Evolutionary conservation across 2,797 vertebrate species (phyloP).

Genomic region (Fringilla coelebs): DNA sequence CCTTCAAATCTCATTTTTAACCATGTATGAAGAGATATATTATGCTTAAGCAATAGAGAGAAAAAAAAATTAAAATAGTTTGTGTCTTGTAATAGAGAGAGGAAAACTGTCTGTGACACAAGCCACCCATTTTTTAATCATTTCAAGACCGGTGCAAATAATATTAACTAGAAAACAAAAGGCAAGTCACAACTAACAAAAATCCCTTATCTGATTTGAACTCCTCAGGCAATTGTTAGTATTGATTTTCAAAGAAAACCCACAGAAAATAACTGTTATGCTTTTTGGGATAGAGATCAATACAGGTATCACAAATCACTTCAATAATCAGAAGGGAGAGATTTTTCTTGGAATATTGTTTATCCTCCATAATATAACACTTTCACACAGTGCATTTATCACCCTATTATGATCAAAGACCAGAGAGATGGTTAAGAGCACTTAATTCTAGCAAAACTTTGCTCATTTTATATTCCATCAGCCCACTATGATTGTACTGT

Average conservation of each 20-base stretch:
- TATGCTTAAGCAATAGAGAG: not conserved
- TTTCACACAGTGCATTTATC: not conserved
- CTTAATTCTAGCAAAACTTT: conserved; percentile 1
- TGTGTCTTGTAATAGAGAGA: not conserved
- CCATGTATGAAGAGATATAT: not conserved
- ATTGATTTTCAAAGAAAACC: conserved; percentile 14
- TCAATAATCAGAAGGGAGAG: not conserved
- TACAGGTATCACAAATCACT: conserved; percentile 9
- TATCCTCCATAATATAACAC: not conserved
- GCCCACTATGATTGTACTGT: not conserved
- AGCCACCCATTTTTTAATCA: not conserved
- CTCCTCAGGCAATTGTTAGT: not conserved
- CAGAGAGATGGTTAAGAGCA: not conserved
- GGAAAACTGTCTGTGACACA: not conserved
- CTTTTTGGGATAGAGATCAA: not conserved
- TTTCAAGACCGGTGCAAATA: not conserved
- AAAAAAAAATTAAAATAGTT: not conserved
- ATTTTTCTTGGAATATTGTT: conserved; percentile 7
- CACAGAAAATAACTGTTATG: not conserved
- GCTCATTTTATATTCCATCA: not conserved
- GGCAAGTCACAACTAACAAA: not conserved
- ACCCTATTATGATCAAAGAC: not conserved
- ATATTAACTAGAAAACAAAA: not conserved
- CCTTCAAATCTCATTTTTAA: not conserved
- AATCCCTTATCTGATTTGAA: not conserved